phyloP scores from a whole-genome alignment of 2,888 invertebrate species.

The Drosophila incognita region DNA sequence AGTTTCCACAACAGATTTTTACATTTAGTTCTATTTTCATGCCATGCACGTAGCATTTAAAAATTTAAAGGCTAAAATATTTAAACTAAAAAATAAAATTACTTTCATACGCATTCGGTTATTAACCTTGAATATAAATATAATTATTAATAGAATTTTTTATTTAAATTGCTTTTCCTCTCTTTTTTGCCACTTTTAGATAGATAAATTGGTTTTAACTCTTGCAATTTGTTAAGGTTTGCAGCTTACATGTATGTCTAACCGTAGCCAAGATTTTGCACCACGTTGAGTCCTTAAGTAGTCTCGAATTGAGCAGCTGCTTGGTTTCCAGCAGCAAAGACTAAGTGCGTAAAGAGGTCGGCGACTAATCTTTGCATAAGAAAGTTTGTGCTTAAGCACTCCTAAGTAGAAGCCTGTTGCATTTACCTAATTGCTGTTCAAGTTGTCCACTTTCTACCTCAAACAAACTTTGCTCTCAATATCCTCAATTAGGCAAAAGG shows the following conservation, averaged over 20 bases:
- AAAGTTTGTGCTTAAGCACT: conserved; percentile 29
- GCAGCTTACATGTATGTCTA: background rate
- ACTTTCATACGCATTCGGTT: background rate
- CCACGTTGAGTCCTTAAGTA: background rate
- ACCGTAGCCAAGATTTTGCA: background rate
- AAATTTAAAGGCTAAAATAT: background rate
- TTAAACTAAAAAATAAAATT: background rate
- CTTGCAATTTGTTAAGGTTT: background rate
- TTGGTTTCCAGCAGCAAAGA: background rate
- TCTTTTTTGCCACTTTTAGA: background rate
- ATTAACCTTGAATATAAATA: background rate
- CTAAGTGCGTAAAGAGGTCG: conserved; percentile 7
- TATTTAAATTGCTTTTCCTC: background rate
- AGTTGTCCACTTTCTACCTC: background rate
- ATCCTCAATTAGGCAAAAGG: conserved; percentile 54
- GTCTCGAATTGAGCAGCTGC: background rate
- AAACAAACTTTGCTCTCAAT: conserved; percentile 41
- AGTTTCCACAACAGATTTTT: background rate
- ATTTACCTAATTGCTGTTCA: conserved; percentile 36
- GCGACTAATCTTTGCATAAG: conserved; percentile 31
- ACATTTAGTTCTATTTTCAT: background rate
- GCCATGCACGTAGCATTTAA: background rate
- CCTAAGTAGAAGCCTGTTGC: conserved; percentile 46
- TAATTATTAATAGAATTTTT: background rate
- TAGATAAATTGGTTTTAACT: background rate